These are phyloP conservation scores for Unio delphinus DNA, from an alignment of 2,888 invertebrate species.

Conservation along the genomic window DNA sequence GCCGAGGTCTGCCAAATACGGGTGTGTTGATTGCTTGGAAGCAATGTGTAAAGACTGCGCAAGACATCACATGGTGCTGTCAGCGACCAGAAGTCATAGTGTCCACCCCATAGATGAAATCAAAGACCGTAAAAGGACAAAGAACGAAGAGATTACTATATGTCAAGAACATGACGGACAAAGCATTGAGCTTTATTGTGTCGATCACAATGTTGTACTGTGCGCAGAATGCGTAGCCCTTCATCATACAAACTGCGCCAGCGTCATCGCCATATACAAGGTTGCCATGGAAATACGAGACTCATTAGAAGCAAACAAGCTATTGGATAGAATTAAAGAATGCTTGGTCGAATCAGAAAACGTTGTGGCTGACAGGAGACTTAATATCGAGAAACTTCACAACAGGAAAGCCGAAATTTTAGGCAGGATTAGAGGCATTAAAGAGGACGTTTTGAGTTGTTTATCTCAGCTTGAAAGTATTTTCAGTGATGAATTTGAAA, in stretches of 20 bases:
- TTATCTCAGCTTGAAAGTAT: slow-evolving; percentile 28
- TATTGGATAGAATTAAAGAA: slow-evolving; percentile 33
- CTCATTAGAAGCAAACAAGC: slow-evolving; percentile 31
- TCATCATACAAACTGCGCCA: slow-evolving; percentile 25
- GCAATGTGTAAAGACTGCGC: slow-evolving; percentile 27
- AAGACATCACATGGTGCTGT: slow-evolving; percentile 27
- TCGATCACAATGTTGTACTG: slow-evolving; percentile 32
- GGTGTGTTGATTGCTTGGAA: slow-evolving; percentile 34
- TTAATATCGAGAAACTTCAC: slow-evolving; percentile 26
- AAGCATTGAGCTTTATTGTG: slow-evolving; percentile 28
- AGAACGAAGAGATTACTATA: slow-evolving; percentile 25
- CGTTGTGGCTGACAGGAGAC: slow-evolving; percentile 28
- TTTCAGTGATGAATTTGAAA: slow-evolving; percentile 26
- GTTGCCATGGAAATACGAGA: slow-evolving; percentile 33
- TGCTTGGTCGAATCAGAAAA: slow-evolving; percentile 34
- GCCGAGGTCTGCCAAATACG: slow-evolving; percentile 20
- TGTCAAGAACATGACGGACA: slow-evolving; percentile 26
- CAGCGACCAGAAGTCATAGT: slow-evolving; percentile 25
- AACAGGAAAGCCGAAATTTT: slow-evolving; percentile 17
- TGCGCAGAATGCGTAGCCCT: slow-evolving; percentile 23
- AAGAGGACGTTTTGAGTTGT: slow-evolving; percentile 20
- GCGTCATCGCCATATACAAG: slow-evolving; percentile 27
- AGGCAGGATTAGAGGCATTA: slow-evolving; percentile 15
- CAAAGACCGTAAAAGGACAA: slow-evolving; percentile 11
- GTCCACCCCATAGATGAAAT: slow-evolving; percentile 21